Conservation (phyloP, 2,113 vertebrate species). For the Natator depressus region DNA sequence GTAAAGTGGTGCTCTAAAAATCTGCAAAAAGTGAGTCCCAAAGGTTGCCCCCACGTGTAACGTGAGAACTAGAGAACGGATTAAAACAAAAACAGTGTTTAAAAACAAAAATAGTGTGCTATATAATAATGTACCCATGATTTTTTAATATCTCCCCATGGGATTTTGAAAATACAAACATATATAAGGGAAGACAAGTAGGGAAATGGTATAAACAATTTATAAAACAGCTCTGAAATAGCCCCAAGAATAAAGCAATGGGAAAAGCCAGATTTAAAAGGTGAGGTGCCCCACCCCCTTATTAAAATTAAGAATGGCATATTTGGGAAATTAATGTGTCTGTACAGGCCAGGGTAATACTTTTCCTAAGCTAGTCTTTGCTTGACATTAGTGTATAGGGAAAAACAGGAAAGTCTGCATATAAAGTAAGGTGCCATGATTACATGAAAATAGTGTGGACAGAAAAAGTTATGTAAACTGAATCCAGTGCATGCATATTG, state of each 20-base stretch:
- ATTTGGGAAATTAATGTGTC: neutral
- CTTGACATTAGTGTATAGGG: neutral
- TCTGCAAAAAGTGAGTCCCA: neutral
- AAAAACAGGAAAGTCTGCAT: neutral
- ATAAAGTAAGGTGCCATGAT: neutral
- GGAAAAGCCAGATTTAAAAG: neutral
- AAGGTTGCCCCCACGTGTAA: neutral
- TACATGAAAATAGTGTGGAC: neutral
- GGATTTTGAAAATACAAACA: neutral
- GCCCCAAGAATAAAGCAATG: neutral
- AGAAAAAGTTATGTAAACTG: neutral
- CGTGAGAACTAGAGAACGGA: neutral
- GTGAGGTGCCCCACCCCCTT: neutral
- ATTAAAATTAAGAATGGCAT: neutral
- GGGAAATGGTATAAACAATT: neutral
- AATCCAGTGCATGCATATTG: neutral
- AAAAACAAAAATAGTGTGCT: neutral
- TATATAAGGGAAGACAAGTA: neutral
- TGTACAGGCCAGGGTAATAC: no score
- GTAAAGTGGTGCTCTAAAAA: neutral
- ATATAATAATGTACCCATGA: neutral
- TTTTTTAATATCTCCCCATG: neutral
- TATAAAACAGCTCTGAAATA: neutral
- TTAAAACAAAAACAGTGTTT: neutral
- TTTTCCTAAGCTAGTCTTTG: no score